Evolutionary conservation across 2,797 vertebrate species (phyloP).

Genomic region (Gymnopithys bicolor): DNA sequence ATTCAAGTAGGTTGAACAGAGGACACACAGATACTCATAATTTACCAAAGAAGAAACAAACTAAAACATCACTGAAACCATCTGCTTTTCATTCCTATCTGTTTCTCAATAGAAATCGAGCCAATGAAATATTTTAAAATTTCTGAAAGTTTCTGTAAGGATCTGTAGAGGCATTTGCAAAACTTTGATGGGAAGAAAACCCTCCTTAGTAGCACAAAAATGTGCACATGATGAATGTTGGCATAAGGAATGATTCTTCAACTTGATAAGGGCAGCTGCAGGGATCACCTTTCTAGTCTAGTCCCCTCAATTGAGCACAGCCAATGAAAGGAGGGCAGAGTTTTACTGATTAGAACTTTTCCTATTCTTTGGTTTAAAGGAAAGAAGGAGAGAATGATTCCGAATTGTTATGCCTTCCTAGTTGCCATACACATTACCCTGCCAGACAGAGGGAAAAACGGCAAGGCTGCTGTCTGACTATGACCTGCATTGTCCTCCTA

Average conservation of each 20-base stretch:
- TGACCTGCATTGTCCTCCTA: background rate
- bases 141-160: background rate
- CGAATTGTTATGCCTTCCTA: background rate
- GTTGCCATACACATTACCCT: background rate
- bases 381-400: background rate
- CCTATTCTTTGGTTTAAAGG: background rate
- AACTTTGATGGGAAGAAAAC: background rate
- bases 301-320: background rate
- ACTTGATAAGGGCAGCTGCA: background rate
- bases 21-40: background rate
- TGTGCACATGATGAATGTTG: rapidly evolving
- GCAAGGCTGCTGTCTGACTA: background rate
- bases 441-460: background rate
- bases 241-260: background rate
- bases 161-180: background rate
- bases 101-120: background rate
- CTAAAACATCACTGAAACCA: background rate
- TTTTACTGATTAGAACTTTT: background rate
- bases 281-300: background rate
- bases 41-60: background rate
- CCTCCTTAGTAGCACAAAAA: background rate
- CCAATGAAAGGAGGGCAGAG: rapidly evolving
- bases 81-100: background rate
- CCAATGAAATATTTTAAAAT: background rate
- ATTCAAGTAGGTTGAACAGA: background rate